Base-by-base conservation (phyloP, 2,888 invertebrate species). In the Furcula furcula region DNA sequence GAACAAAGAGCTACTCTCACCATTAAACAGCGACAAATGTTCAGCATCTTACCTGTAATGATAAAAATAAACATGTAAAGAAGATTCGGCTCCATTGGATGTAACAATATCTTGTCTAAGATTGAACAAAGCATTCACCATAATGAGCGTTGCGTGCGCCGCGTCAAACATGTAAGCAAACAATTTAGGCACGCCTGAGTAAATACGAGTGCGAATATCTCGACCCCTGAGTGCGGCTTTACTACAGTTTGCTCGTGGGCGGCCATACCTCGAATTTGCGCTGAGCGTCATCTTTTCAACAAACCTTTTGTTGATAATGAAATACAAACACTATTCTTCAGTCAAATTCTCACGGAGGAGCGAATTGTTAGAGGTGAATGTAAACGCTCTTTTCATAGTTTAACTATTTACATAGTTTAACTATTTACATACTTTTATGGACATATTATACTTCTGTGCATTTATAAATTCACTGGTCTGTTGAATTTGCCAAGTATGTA, bases 131-230 rank as follows among this genome's bases (percentile, higher is more conserved):
- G 85, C 78, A 76, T 76, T 76, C 66, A 68, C 76, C 75, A 71
- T 88, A 88, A 88, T 88, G 87, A 88, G 83, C 78, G 78, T 81
- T 86, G 86, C 84, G 85, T 86, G 83, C 76, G 79, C 76, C 77
- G 86, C 82, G 85, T 86, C 88, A 85, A 85, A 87, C 86, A 82
- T 85, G 81, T 87, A 85, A 85, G 84, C 83, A 88, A 87, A 87
- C 87, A 86, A 82, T 84, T 87, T 86, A 82, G 82, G 79, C 69
- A 82, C 81, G 88, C 85, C 86, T 87, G 86, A 86, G 78, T 86
- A 87, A 88, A 88, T 87, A 86, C 79, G 74, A 81, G 78, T 76
- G 75, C 73, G 81, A 83, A 87, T 88, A 84, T 86, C 85, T 73
- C 66, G 78, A 74, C 77, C 74, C 70, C 75, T 73, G 74, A 76